Base-by-base conservation (phyloP, 2,888 invertebrate species). In the Girardia tigrina region DNA sequence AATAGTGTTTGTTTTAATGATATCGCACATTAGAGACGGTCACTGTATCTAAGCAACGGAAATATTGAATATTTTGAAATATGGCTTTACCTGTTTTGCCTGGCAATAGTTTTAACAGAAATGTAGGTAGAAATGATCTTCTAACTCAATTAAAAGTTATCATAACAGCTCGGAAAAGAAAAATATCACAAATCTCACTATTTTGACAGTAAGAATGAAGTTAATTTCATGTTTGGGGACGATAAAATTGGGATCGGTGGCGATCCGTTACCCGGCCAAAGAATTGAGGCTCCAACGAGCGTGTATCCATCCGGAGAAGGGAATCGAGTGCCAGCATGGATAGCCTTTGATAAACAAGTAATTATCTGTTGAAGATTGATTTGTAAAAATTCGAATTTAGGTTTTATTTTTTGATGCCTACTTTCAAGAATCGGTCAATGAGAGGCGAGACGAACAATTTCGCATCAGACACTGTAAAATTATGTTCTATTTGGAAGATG, bases 401-500 rank as follows among this genome's bases (percentile, higher is more conserved):
- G 72, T 75, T 29, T 72, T 72, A 20, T 72, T 36, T 56, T 75
- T 71, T 29, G 29, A 75, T 70, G 74, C 42, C 6, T 74, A 74
- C 56, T 70, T 70, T 73, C 75, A 75, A 28, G 90, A 91, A 85
- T 89, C 90, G 0, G 86, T 91, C 0, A 89, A 90, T 78, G 92
- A 92, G 84, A 88, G 89, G 81, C 85, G 87, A 72, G 85, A 86
- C 0, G 88, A 89, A 0, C 87, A 89, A 29, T 89, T 88, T 80
- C 87, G 90, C 80, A 85, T 92, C 75, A 88, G 92, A 26, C 88
- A 89, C 80, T 91, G 92, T 1, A 90, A 90, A 79, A 90, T 94
- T 75, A 90, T 88, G 79, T 93, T 90, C 82, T 93, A 89, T 81
- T 86, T 94, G 70, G 93, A 94, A 85, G 93, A 94, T 84, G 92